A percentile compares a stretch with the other conserved stretches of the same genome.
Evolutionary conservation across 2,888 invertebrate species (phyloP).

Genomic region (Oscheius sp.): DNA sequence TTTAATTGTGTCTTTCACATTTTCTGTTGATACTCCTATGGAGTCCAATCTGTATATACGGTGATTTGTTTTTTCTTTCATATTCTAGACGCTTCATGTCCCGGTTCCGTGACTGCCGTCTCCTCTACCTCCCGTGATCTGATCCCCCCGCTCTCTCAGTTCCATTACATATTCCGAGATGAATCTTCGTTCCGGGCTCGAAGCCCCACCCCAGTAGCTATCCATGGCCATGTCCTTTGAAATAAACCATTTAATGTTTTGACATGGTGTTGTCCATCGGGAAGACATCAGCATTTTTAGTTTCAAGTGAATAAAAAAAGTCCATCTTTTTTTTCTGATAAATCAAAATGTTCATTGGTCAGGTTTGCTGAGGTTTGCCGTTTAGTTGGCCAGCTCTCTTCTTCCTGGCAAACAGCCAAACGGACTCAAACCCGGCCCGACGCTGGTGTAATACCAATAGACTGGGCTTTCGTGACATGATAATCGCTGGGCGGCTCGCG

Average conservation of each 20-base stretch:
- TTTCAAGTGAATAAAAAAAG: too few species aligned
- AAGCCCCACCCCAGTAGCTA: slow-evolving; percentile 9
- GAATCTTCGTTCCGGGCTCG: slow-evolving; percentile 21
- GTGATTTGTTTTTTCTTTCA: background rate
- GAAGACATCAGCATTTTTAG: too few species aligned
- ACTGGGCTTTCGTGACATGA: slow-evolving; percentile 36
- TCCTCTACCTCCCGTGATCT: slow-evolving; percentile 33
- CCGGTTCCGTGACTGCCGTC: slow-evolving; percentile 16
- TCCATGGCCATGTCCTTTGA: slow-evolving; percentile 20
- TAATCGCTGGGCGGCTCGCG: slow-evolving; percentile 31
- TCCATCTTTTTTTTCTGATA: too few species aligned
- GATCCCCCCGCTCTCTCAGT: slow-evolving; percentile 16
- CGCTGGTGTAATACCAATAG: slow-evolving; percentile 35
- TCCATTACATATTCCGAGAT: slow-evolving; percentile 13
- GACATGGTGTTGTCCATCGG: too few species aligned
- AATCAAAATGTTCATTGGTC: slow-evolving; percentile 19
- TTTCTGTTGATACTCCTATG: slow-evolving; percentile 26
- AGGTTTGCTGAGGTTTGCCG: background rate
- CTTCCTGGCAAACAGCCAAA: slow-evolving; percentile 31
- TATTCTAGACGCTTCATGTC: slow-evolving; percentile 4
- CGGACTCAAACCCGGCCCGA: slow-evolving; percentile 17
- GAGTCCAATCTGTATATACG: slow-evolving; percentile 29
- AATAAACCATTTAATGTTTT: background rate
- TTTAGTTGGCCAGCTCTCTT: background rate
- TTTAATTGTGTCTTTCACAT: slow-evolving; percentile 17